Conservation (phyloP, 2,113 vertebrate genomes). For the Mesitornis unicolor region DNA sequence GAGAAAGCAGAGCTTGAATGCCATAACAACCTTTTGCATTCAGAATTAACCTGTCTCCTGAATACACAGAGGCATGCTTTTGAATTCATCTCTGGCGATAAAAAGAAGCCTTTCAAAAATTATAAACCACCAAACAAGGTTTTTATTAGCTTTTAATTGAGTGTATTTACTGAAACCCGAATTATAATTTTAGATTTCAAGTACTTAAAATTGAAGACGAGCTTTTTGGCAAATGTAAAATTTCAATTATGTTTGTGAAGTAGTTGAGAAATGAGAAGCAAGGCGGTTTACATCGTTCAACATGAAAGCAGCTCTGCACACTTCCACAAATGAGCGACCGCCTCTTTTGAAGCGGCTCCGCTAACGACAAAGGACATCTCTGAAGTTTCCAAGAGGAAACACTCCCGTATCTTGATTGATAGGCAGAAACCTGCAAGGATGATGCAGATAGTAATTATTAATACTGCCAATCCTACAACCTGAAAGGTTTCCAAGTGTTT, state of each 20-base stretch:
- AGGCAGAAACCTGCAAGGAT: background rate
- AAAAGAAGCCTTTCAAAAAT: background rate
- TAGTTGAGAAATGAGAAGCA: background rate
- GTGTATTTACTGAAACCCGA: background rate
- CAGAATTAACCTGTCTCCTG: background rate
- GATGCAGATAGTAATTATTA: background rate
- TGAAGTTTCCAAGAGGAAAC: background rate
- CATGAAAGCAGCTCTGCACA: background rate
- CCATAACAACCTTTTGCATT: background rate
- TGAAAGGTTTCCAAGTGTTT: background rate
- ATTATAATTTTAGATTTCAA: background rate
- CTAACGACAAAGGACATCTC: background rate
- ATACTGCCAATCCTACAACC: background rate
- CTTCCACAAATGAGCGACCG: background rate
- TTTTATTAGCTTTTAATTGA: conserved; percentile 1
- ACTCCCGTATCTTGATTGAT: background rate
- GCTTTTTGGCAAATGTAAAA: background rate
- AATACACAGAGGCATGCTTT: background rate
- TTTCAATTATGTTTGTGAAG: background rate
- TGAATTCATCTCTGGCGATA: background rate
- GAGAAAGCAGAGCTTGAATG: background rate
- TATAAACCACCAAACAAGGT: background rate
- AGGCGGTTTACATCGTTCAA: background rate
- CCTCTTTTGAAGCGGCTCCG: background rate
- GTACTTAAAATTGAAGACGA: background rate